Conservation (phyloP, 1,140 invertebrate genomes). For the Ips nitidus region DNA sequence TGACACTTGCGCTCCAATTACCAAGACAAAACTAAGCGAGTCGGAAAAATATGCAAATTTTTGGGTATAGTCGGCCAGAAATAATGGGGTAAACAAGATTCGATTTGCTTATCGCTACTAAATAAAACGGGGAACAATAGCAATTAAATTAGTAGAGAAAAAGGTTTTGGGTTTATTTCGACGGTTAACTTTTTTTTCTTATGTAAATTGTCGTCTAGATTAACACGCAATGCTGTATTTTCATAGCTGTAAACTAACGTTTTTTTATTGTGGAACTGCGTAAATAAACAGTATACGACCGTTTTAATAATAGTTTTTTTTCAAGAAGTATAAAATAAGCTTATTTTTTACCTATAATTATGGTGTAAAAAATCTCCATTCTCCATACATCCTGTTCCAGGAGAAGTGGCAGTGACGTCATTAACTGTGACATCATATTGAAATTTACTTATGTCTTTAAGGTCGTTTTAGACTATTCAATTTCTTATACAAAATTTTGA, state of each 20-base stretch:
- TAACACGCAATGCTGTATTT: constrained; percentile 11
- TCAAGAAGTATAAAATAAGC: not conserved
- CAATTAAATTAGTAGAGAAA: constrained; percentile 20
- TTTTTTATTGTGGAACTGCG: constrained; percentile 3
- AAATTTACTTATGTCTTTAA: not conserved
- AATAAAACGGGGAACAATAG: constrained; percentile 16
- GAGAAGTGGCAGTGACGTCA: too few species aligned
- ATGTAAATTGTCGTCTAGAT: constrained; percentile 5
- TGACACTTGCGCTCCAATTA: constrained; percentile 15
- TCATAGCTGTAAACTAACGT: constrained; percentile 1
- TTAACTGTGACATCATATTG: too few species aligned
- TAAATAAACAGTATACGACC: constrained; percentile 7
- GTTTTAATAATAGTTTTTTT: not conserved
- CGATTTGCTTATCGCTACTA: constrained; percentile 9
- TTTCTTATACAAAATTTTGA: too few species aligned
- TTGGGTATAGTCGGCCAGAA: not conserved
- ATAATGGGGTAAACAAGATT: constrained; percentile 19
- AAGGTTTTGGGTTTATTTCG: constrained; percentile 6
- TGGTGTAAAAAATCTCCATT: not conserved
- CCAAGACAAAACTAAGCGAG: constrained; percentile 10
- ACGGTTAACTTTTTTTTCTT: constrained; percentile 13
- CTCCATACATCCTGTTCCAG: not conserved
- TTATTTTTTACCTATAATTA: not conserved
- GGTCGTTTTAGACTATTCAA: not conserved
- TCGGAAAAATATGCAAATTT: constrained; percentile 17